Evolutionary conservation across 2,888 invertebrate species (phyloP), one percentile per base, ranked within the genome.

Genomic region (Lasioglossum villosulum): DNA sequence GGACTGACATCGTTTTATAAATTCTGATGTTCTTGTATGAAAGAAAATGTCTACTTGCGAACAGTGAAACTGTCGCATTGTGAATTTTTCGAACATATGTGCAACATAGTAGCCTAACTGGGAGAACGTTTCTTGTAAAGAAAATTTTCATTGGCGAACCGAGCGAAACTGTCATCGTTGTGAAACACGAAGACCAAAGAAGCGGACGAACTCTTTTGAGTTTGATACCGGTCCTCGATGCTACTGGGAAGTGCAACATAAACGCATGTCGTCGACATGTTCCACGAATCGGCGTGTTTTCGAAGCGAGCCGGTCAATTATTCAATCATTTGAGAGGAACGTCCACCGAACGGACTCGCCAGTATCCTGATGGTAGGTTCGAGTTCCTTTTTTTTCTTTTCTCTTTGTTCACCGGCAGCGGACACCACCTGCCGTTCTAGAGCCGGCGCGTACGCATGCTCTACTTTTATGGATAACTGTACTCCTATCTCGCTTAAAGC

Each of bases 391-490:
- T 48, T 45, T 56, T 86, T 78, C 82, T 90, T 88, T 84, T 85
- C 88, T 91, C 91, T 92, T 92, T 91, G 88, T 91, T 90, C 89
- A 85, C 82, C 89, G 86, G 89, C 84, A 90, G 89, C 91, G 89
- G 91, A 89, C 88, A 88, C 92, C 92, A 93, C 92, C 93, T 92
- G 92, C 90, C 89, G 90, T 70, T 92, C 88, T 89, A 89, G 89
- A 88, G 88, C 87, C 86, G 83, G 80, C 88, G 80, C 88, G 88
- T 90, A 90, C 88, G 90, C 91, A 91, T 90, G 91, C 90, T 93
- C 92, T 89, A 93, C 93, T 93, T 93, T 93, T 92, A 90, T 89
- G 89, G 86, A 88, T 91, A 93, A 91, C 91, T 91, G 90, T 92
- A 92, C 90, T 90, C 82, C 89, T 88, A 91, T 92, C 90, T 91